Evolutionary conservation across 2,888 invertebrate genomes (phyloP), one percentile per base, ranked within the genome.

Genomic region (Drosophila limbata): DNA sequence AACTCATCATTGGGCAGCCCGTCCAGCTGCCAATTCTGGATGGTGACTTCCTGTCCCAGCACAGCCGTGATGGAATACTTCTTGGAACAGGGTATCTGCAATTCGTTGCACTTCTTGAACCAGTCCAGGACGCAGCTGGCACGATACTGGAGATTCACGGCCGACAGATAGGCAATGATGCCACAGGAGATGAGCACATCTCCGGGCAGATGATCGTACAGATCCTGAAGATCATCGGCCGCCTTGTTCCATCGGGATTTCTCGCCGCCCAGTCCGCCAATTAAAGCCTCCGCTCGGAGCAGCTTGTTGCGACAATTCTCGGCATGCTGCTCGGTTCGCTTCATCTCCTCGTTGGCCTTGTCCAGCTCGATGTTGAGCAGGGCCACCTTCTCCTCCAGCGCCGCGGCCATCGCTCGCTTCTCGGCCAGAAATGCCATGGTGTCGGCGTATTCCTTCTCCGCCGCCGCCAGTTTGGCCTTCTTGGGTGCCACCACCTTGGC

Each of bases 101-200:
- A 93, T 21, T 94, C 92, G 72, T 94, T 94, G 6, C 96, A 95
- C 47, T 95, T 94, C n/a, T 93, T 88, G 67, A 95, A 95, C 98
- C 98, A 98, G 72, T 96, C 94, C 0, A 92, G 91, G 2, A 95
- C 94, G 52, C 94, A 94, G 33, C 93, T 92, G 51, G 92, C 92
- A 87, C 96, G 94, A 79, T 95, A 95, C 17, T 94, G 94, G 52
- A 95, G 94, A 6, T 96, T 97, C 82, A 97, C 97, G 0, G 98
- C 96, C 0, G 97, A 96, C 57, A 98, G 94, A 92, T 98, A 98
- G 0, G 98, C 96, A 75, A 98, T 97, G 40, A 97, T 95, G 15
- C 97, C 98, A 89, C 96, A 96, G 0, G 98, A 97, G 35, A 98
- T 94, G 15, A 98, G 93, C 81, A 98, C 96, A 92, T 98, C 98